Evolutionary conservation across 64 coral and sea anemone genomes (phyloP).

Genomic region (Actinia equina): DNA sequence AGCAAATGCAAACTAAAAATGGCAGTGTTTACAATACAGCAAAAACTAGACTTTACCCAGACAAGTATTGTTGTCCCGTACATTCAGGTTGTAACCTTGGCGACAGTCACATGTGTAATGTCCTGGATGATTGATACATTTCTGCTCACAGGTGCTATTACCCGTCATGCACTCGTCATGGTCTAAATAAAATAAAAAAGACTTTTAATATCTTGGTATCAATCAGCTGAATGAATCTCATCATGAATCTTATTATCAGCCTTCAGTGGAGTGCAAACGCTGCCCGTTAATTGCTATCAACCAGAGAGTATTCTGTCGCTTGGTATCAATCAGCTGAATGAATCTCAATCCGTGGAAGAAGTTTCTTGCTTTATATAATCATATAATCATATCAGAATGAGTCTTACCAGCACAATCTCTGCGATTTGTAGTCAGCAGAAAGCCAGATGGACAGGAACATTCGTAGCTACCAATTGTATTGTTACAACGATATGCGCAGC

Average conservation of each 20-base stretch:
- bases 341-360: too few species aligned
- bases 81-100: conserved; percentile 19
- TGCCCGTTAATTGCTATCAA: too few species aligned
- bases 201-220: neutral
- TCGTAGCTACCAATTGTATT: conserved; percentile 40
- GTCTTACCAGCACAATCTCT: conserved; percentile 32
- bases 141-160: conserved; percentile 25
- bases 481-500: conserved; percentile 37
- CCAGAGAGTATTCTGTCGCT: too few species aligned
- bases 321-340: too few species aligned
- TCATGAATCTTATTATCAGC: too few species aligned
- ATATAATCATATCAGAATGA: neutral
- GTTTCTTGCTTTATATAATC: too few species aligned
- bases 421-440: conserved; percentile 9
- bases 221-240: too few species aligned
- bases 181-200: neutral
- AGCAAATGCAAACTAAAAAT: too few species aligned
- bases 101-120: conserved; percentile 34
- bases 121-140: conserved; percentile 43
- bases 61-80: conserved; percentile 10
- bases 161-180: conserved; percentile 39
- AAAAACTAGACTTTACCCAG: neutral
- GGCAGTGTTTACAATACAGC: neutral
- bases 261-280: too few species aligned
- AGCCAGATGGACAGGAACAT: conserved; percentile 27